Base-by-base conservation (phyloP, 2,888 invertebrate species). In the Mythimna ferrago region DNA sequence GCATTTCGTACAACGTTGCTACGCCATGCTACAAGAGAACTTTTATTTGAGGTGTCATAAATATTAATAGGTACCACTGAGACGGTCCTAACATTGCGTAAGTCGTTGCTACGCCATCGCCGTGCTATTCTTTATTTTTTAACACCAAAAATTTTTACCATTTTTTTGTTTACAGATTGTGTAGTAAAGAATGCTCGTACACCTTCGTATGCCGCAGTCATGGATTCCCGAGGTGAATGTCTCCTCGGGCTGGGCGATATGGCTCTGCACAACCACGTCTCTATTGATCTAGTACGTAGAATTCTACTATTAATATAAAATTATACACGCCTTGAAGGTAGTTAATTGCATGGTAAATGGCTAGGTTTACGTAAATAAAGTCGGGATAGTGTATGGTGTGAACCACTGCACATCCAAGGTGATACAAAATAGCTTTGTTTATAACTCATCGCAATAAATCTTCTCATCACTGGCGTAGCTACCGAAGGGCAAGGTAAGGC, bases 191-290 rank as follows among this genome's bases (percentile, higher is more conserved):
- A 93, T 6, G 90, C 90, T 32, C 92, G 95, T 5, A 98, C 98
- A 10, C 98, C 98, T 0, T 97, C 98, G 41, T 99, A 98, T 90
- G 97, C 97, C 0, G 97, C 98, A 10, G 93, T 99, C 11, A 95
- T 99, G 74, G 97, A 98, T 89, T 92, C 94, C 0, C 91, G 90
- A 9, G 99, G 99, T 0, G 98, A 99, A 86, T 98, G 99, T 87
- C 95, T 97, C 68, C 96, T 98, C 67, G 97, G 98, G 0, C 95
- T 99, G 67, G 99, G 98, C 0, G 98, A 99, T 90, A 98, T 99
- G 98, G 97, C 96, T 60, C 97, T 98, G 35, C 98, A 99, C 90
- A 91, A 96, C 16, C 93, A 96, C 78, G 98, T 99, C 72, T 97
- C 97, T 9, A 95, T 97, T 0, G 94, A 97, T 71, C 91, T 97